Evolutionary conservation across 2,797 vertebrate genomes (phyloP).

Genomic region (Oreonectes daqikongensis): DNA sequence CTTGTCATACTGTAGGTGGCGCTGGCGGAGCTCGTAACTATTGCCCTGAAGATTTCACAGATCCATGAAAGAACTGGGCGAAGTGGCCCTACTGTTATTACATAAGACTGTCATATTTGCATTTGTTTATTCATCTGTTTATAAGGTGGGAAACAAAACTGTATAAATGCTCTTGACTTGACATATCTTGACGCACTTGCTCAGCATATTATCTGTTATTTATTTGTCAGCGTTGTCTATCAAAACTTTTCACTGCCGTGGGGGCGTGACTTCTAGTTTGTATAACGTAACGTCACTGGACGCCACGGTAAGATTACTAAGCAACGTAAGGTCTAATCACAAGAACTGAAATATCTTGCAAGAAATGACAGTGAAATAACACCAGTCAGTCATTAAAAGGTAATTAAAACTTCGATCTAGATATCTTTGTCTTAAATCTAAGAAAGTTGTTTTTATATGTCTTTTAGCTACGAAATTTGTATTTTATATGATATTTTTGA

Average conservation of each 20-base stretch:
- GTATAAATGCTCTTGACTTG: not conserved
- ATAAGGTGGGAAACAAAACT: not conserved
- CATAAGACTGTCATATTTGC: conserved; percentile 69
- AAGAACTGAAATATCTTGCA: too few species aligned
- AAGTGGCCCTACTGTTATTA: conserved; percentile 87
- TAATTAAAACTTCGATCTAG: too few species aligned
- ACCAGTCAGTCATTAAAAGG: too few species aligned
- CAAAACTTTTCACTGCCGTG: too few species aligned
- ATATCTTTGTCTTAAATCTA: not conserved
- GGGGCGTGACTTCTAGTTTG: not conserved
- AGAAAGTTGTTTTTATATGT: not conserved
- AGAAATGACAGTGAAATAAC: not conserved
- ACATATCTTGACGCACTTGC: not conserved
- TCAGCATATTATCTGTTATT: not conserved
- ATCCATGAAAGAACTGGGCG: conserved; percentile 88
- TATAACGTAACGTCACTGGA: not conserved
- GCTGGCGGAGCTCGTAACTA: conserved; percentile 88
- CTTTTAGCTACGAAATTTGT: not conserved
- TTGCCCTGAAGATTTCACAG: conserved; percentile 91
- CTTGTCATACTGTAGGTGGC: conserved; percentile 79
- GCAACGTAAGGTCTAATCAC: too few species aligned
- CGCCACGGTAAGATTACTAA: not conserved
- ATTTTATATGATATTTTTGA: not conserved
- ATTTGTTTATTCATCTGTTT: conserved; percentile 21
- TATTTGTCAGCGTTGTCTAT: too few species aligned